Evolutionary conservation across 2,797 vertebrate species (phyloP).

Genomic region (Loris lydekkerianus): DNA sequence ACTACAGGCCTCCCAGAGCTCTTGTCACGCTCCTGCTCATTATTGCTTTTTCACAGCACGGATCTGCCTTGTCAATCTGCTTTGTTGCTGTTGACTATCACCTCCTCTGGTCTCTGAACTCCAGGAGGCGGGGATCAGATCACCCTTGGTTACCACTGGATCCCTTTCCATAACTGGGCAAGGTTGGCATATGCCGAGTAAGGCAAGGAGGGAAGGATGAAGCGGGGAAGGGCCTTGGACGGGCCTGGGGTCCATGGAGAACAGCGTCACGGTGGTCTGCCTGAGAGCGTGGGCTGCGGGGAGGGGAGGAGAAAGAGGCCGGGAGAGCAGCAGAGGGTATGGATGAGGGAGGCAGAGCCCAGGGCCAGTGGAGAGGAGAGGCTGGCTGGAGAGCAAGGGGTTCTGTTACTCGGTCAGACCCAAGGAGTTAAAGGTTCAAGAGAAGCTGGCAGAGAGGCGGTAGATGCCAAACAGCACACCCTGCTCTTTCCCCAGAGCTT

Average conservation of each 20-base stretch:
- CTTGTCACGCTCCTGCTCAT: accelerated
- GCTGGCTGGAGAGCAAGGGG: not conserved
- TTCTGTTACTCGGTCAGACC: not conserved
- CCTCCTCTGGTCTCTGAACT: not conserved
- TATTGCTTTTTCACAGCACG: accelerated
- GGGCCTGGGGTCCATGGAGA: not conserved
- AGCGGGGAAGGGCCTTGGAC: not conserved
- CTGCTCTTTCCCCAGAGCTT: not conserved
- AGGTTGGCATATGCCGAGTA: not conserved
- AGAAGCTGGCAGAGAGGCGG: accelerated
- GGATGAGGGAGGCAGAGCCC: not conserved
- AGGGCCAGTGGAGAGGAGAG: not conserved
- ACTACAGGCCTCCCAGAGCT: not conserved
- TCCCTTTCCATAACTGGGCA: not conserved
- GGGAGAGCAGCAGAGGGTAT: not conserved
- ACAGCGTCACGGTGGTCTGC: not conserved
- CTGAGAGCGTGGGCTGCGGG: too few relatives aligned
- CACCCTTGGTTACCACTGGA: not conserved
- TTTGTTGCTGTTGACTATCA: not conserved
- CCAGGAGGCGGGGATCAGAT: accelerated
- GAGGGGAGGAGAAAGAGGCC: not conserved
- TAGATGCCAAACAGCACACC: too few relatives aligned
- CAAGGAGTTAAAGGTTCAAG: not conserved
- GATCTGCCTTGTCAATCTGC: not conserved
- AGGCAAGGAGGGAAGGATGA: not conserved